Evolutionary conservation across 2,888 invertebrate genomes (phyloP).

Genomic region (Acrocyrtus sp.): DNA sequence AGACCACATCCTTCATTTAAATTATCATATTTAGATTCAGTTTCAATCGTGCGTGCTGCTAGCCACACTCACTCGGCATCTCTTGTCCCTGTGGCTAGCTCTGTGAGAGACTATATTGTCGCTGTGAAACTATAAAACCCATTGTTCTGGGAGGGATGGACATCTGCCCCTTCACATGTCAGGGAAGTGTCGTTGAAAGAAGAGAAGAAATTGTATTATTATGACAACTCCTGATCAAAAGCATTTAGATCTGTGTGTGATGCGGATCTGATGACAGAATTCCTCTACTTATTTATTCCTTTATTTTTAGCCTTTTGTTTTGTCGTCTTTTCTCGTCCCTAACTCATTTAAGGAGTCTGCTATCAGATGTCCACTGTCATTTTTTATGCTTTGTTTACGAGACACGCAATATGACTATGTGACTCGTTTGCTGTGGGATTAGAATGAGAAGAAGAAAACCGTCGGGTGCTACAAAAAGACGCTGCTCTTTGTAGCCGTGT

Average conservation of each 20-base stretch:
- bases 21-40: too few species aligned
- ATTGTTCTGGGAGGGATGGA: too few species aligned
- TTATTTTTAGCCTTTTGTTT: constrained; percentile 3
- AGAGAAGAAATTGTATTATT: constrained; percentile 14
- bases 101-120: too few species aligned
- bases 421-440: constrained; percentile 25
- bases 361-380: constrained; percentile 27
- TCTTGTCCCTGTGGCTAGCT: too few species aligned
- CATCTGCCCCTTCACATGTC: constrained; percentile 37
- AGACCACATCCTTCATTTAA: too few species aligned
- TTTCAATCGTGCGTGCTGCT: too few species aligned
- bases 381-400: constrained; percentile 41
- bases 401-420: constrained; percentile 40
- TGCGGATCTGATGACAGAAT: too few species aligned
- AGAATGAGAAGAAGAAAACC: too few species aligned
- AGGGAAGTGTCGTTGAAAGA: constrained; percentile 23
- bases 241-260: constrained; percentile 32
- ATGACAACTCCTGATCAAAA: constrained; percentile 24
- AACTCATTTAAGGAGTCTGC: constrained; percentile 1
- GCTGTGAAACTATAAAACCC: too few species aligned
- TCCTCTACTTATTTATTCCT: too few species aligned
- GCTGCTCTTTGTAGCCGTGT: neutral
- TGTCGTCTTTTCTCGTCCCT: constrained; percentile 2
- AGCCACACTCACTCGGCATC: too few species aligned
- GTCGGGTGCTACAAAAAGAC: neutral